These are phyloP conservation scores for Dendroctonus ponderosae DNA, from an alignment of 1,140 invertebrate genomes.

Conservation along the genomic window DNA sequence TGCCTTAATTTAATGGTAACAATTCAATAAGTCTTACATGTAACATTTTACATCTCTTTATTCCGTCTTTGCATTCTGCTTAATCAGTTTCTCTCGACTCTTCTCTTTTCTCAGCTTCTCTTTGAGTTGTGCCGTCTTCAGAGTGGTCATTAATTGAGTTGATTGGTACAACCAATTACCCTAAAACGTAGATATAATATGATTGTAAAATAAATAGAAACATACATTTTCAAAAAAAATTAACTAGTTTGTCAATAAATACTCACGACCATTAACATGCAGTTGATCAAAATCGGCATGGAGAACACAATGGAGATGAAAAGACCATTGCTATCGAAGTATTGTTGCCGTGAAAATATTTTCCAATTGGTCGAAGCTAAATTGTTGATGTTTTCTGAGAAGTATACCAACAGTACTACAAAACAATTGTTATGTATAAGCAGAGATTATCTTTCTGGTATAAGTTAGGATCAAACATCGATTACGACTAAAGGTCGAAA, in stretches of 20 bases:
- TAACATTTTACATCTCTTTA: background rate
- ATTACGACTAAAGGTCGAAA: no score
- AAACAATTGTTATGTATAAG: conserved; percentile 32
- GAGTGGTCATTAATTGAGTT: conserved; percentile 77
- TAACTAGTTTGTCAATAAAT: conserved; percentile 11
- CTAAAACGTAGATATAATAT: conserved; percentile 42
- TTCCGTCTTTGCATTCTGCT: conserved; percentile 5
- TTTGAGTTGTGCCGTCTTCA: conserved; percentile 76
- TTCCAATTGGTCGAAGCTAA: conserved; percentile 82
- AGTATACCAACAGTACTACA: conserved; percentile 79
- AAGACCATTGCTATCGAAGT: conserved; percentile 88
- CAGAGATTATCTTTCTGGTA: conserved; percentile 20
- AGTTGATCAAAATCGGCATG: conserved; percentile 84
- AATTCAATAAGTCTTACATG: no score
- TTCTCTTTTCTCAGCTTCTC: conserved; percentile 43
- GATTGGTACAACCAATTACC: conserved; percentile 84
- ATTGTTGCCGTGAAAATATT: conserved; percentile 83
- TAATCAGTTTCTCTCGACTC: conserved; percentile 18
- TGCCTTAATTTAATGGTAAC: no score
- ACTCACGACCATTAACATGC: conserved; percentile 91
- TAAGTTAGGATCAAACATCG: no score
- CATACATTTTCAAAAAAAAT: no score
- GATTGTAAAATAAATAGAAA: background rate
- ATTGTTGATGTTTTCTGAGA: conserved; percentile 85
- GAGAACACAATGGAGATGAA: conserved; percentile 92